Base-by-base conservation (phyloP, 92 coral and sea anemone genomes). In the Muricea muricata region DNA sequence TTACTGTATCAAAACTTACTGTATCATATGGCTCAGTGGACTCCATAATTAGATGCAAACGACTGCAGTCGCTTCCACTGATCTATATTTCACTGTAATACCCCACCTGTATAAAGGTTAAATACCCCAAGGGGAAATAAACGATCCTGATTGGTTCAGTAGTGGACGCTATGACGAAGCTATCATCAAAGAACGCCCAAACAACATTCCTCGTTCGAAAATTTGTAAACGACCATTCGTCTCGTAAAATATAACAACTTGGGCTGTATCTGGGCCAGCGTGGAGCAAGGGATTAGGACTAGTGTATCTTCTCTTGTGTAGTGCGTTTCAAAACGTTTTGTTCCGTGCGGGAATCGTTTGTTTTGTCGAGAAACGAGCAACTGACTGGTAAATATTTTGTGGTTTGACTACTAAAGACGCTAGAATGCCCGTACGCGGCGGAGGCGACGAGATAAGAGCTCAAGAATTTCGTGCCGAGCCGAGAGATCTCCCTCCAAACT, bases 391-490 rank as follows among this genome's bases (percentile, higher is more conserved):
- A 60, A 63, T 14, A 63, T 39, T 63, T 63, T 30, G 70, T 32
- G 70, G 70, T 52, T 76, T 30, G 15, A 29, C 1, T 28, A 24
- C 35, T 7, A 1, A 20, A 18, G 37, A 32, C 28, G 25, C 5
- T 17, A 29, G 4, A 29, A 76, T 76, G 81, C 80, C 80, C 20
- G 81, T 76, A 4, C 79, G 79, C 34, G 79, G 79, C n/a, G 79
- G 57, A n/a, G 81, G 57, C 28, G 81, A 76, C 2, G 67, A 57
- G 5, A 9, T 41, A 3, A 21, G 79, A 73, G 46, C 29, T 42
- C 54, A 32, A 29, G 76, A 70, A 18, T 7, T 70, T 18, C 76
- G 76, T 35, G 11, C 33, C 48, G 76, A 70, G 13, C 33, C 3
- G 20, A 37, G 76, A 18, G 76, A 70, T 1, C 76, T 29, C 6